Percentiles rank a stretch among this genome's conserved stretches.
phyloP scores from a whole-genome alignment of 2,797 vertebrate genomes.

The Cynopterus sphinx region DNA sequence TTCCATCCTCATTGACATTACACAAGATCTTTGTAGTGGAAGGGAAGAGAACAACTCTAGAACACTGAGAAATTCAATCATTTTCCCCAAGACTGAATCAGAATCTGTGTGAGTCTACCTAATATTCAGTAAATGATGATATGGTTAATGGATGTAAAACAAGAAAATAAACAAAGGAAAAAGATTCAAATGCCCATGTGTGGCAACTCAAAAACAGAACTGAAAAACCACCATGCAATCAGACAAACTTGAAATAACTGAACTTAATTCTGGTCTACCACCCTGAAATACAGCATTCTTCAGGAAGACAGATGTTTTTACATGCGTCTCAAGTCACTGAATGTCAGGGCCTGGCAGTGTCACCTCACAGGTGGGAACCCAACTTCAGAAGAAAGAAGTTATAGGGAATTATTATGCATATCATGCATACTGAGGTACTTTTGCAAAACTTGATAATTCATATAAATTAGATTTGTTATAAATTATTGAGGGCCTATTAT shows the following conservation, averaged over 20 bases:
- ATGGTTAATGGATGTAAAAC: neutral
- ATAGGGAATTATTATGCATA: neutral
- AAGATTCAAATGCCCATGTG: neutral
- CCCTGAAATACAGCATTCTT: neutral
- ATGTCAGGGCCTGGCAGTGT: neutral
- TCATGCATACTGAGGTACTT: neutral
- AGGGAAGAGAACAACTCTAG: constrained; percentile 16
- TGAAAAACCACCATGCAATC: neutral
- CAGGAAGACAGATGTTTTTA: neutral
- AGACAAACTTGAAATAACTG: neutral
- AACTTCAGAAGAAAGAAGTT: neutral
- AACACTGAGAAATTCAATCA: neutral
- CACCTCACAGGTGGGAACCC: neutral
- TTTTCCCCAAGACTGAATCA: constrained; percentile 14
- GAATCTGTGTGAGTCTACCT: neutral
- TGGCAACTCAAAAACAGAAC: neutral
- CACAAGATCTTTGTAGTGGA: neutral
- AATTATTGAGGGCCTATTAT: neutral
- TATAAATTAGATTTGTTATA: neutral
- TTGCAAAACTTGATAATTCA: neutral
- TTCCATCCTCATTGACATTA: constrained; percentile 2
- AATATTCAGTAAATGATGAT: neutral
- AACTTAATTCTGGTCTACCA: neutral
- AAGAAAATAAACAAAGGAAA: neutral
- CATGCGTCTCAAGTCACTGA: neutral